Base-by-base conservation (phyloP, 2,888 invertebrate genomes). In the Apotomis turbidana region DNA sequence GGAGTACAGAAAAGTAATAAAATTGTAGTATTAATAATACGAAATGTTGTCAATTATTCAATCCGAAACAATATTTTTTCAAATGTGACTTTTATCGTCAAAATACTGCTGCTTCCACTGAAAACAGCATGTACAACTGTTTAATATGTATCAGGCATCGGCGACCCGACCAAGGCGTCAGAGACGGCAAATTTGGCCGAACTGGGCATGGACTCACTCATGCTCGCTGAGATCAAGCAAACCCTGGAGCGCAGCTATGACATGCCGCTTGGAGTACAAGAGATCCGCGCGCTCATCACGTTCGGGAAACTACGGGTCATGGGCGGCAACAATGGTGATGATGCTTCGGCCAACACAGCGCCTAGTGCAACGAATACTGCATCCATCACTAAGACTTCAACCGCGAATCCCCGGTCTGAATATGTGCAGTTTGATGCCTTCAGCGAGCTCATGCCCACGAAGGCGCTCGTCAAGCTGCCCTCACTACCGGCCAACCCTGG, bases 161-260 rank as follows among this genome's bases (percentile, higher is more conserved):
- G 98, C 87, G 98, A 99, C 82, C 93, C 96, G 0, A 95, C 95
- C 78, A 96, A 96, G 75, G 94, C 99, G 46, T 86, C 97, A 75
- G 94, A 95, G 58, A 94, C 95, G 44, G 95, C 97, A 5, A 97
- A 96, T 55, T 93, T 99, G 61, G 98, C 98, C 44, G 99, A 99
- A 88, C 95, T 99, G 57, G 99, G 99, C 74, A 97, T 99, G 96
- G 99, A 99, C 87, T 99, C 99, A 2, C 93, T 99, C 78, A 99
- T 99, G 99, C 99, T 99, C 60, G 98, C 99, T 1, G 99, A 99
- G 94, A 98, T 99, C 83, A 99, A 99, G 88, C 99, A 99, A 91
- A 97, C 97, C 0, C 92, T 99, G 70, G 99, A 99, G 88, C 95
- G 98, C 71, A 97, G 97, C 83, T 98, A 97, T 91, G 99, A 99